Conservation (phyloP, 2,888 invertebrate species). For the Eurytoma californica region DNA sequence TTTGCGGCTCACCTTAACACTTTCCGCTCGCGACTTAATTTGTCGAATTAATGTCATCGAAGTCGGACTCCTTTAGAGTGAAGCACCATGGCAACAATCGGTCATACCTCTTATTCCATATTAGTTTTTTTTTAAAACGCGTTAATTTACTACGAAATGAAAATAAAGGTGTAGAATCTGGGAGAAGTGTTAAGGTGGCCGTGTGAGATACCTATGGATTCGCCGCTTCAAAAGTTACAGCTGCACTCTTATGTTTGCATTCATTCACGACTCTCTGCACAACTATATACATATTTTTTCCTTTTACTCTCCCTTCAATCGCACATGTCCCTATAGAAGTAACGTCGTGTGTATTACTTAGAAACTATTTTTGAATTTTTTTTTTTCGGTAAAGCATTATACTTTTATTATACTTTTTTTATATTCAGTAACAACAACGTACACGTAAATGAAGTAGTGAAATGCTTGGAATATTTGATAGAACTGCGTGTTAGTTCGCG, state of each 20-base stretch:
- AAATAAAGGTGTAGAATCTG: constrained; percentile 17
- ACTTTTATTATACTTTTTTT: constrained; percentile 67
- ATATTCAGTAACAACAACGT: constrained; percentile 71
- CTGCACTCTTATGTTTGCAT: constrained; percentile 14
- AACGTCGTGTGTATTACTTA: constrained; percentile 65
- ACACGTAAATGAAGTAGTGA: constrained; percentile 71
- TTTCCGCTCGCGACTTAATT: constrained; percentile 18
- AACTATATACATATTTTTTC: constrained; percentile 55
- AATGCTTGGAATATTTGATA: constrained; percentile 71
- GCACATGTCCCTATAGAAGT: constrained; percentile 65
- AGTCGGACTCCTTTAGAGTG: constrained; percentile 20
- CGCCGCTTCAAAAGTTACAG: constrained; percentile 42
- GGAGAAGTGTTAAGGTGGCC: constrained; percentile 50
- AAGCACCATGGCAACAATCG: constrained; percentile 43
- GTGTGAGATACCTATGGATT: constrained; percentile 38
- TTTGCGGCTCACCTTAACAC: constrained; percentile 49
- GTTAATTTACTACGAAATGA: constrained; percentile 34
- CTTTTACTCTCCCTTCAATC: constrained; percentile 62
- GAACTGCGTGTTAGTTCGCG: constrained; percentile 63
- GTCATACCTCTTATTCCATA: constrained; percentile 23
- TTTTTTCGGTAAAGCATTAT: constrained; percentile 69
- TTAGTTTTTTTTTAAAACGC: constrained; percentile 15
- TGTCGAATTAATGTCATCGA: too few species aligned
- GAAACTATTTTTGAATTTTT: constrained; percentile 67
- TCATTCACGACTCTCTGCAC: constrained; percentile 45